Percentiles rank a stretch among this genome's conserved stretches.
These are phyloP conservation scores for Nemotelus nigrinus DNA, from an alignment of 2,888 invertebrate genomes.

Conservation along the genomic window DNA sequence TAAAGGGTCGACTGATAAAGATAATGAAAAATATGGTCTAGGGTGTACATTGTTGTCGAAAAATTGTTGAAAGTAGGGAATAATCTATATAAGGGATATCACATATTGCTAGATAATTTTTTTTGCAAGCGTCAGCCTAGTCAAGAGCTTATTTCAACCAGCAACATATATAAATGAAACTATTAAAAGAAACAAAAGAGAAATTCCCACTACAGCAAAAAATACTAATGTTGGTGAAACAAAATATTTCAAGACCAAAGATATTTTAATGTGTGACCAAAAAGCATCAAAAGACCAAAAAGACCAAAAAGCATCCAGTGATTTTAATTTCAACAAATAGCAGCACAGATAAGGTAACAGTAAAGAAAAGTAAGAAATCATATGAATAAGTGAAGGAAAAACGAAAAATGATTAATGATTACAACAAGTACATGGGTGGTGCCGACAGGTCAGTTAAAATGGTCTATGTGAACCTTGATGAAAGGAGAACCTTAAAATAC, in stretches of 20 bases:
- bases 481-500: conserved; percentile 54
- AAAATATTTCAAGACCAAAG: conserved; percentile 12
- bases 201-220: background rate
- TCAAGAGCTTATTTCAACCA: background rate
- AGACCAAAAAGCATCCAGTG: conserved; percentile 13
- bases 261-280: conserved; percentile 25
- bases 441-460: conserved; percentile 54
- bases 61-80: background rate
- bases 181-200: background rate
- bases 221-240: background rate
- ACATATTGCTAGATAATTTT: background rate
- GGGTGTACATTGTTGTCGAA: background rate
- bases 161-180: background rate
- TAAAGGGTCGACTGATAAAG: background rate
- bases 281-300: background rate
- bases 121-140: background rate
- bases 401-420: conserved; percentile 39
- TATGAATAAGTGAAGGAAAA: background rate
- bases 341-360: background rate
- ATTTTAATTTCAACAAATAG: conserved; percentile 7
- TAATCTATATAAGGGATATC: background rate
- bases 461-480: conserved; percentile 54
- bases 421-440: conserved; percentile 54
- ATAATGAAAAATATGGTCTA: background rate
- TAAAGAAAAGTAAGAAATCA: background rate